A percentile compares a stretch with the other conserved stretches of the same genome.
Evolutionary conservation across 2,797 vertebrate species (phyloP).

Genomic region (Columba guinea): DNA sequence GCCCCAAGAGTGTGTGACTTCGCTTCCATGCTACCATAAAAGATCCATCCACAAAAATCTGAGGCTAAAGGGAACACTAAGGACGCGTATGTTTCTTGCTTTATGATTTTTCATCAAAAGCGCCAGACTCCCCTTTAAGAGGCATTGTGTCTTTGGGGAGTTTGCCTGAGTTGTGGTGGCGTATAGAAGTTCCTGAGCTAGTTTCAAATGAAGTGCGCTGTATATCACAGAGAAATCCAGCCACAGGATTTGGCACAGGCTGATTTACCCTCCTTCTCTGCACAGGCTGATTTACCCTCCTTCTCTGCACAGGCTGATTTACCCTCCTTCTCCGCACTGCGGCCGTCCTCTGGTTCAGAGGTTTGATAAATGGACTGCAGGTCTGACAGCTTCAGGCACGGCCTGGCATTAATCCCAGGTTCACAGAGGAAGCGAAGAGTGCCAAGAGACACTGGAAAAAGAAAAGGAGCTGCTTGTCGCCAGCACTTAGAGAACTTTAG

Average conservation of each 20-base stretch:
- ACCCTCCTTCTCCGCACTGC: background rate
- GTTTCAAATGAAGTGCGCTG: background rate
- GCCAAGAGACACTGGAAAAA: slow-evolving; percentile 9
- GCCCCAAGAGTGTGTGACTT: background rate
- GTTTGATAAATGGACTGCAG: slow-evolving; percentile 21
- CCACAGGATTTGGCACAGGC: background rate
- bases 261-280: slow-evolving; percentile 21
- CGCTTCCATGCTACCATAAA: background rate
- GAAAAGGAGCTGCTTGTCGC: background rate
- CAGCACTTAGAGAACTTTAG: background rate
- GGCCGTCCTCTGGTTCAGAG: background rate
- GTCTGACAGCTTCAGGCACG: slow-evolving; percentile 30
- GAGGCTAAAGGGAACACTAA: background rate
- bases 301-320: slow-evolving; percentile 18
- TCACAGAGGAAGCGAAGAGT: background rate
- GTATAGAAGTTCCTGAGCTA: background rate
- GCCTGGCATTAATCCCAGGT: slow-evolving; percentile 30
- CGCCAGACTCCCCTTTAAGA: background rate
- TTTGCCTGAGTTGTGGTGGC: background rate
- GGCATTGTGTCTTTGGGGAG: background rate
- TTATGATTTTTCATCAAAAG: background rate
- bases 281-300: background rate
- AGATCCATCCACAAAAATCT: background rate
- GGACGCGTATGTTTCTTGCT: background rate
- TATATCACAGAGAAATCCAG: background rate